Evolutionary conservation across 2,113 vertebrate species (phyloP), one percentile per base, ranked within the genome.

Genomic region (Nothoprocta pentlandii): DNA sequence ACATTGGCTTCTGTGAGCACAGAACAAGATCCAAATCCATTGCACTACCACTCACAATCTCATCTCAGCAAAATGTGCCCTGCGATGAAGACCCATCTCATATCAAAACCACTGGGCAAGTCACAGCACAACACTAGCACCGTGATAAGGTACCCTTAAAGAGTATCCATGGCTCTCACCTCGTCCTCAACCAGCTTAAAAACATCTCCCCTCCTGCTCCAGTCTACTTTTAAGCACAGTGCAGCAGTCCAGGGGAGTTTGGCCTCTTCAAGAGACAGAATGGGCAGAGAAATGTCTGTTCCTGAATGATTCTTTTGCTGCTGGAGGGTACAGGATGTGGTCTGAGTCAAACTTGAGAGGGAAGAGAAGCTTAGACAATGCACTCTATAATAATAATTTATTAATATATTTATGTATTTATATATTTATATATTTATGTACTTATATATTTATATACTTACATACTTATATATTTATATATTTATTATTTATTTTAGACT

Each of bases 81-180:
- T 0, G 5, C 34, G 68, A 51, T 78, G 71, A 87, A 82, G 62
- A 85, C 61, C 19, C 59, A 54, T 32, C 84, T 92, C 91, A 26
- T 90, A 91, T 91, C 87, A 89, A 92, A 95, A 78, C 56, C 3
- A 0, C 80, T 92, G 91, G 82, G 51, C 80, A 83, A 88, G 63
- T 74, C 85, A 64, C 62, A 80, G 64, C 21, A 30, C 74, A 80
- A 34, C 80, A 64, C 25, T n/a, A 73, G 64, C 39, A 59, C 78
- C 2, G 0, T 53, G 93, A 68, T 94, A 94, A 94, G 91, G 85
- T 28, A 80, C 56, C 2, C 17, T 58, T 63, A 58, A 93, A 79
- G 39, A 88, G 7, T 23, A 59, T 36, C 46, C 62, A 26, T 2
- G 4, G 5, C 23, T 73, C 85, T 84, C 34, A 68, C 56, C 23